A percentile compares a stretch with the other conserved stretches of the same genome.
phyloP scores from a whole-genome alignment of 2,797 vertebrate genomes.

The Anabas testudineus region DNA sequence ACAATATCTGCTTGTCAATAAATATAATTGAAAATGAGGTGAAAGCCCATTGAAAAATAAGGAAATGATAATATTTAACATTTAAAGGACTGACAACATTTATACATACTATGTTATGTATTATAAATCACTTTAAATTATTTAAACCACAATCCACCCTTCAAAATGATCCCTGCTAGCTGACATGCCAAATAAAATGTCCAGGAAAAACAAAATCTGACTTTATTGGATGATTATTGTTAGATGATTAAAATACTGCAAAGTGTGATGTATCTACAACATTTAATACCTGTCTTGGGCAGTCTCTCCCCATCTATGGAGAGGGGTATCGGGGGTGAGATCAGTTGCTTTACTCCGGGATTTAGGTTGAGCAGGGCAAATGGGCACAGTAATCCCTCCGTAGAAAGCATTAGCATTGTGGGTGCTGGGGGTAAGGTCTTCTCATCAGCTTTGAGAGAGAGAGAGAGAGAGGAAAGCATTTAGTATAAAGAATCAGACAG shows the following conservation, averaged over 20 bases:
- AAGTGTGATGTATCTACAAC: background rate
- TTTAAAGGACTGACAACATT: background rate
- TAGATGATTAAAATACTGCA: background rate
- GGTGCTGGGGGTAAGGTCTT: constrained; percentile 91
- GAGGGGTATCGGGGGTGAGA: constrained; percentile 72
- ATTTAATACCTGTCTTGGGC: constrained; percentile 83
- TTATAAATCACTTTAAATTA: too few relatives aligned
- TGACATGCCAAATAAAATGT: background rate
- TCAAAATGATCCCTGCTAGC: background rate
- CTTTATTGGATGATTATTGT: background rate
- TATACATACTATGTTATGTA: background rate
- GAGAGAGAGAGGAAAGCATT: constrained; percentile 21
- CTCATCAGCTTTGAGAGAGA: constrained; percentile 86
- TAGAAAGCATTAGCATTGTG: constrained; percentile 93
- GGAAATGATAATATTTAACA: too few relatives aligned
- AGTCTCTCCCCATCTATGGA: constrained; percentile 87
- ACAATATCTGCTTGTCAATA: constrained; percentile 9
- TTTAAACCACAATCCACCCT: too few relatives aligned
- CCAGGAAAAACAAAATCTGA: background rate
- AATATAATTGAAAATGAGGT: background rate
- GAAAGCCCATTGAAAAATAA: background rate
- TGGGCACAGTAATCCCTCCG: constrained; percentile 94
- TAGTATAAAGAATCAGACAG: background rate
- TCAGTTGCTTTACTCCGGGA: constrained; percentile 86
- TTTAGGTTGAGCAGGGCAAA: constrained; percentile 95